Conservation (phyloP, 2,888 invertebrate genomes). For the Ramazzottius varieornatus region DNA sequence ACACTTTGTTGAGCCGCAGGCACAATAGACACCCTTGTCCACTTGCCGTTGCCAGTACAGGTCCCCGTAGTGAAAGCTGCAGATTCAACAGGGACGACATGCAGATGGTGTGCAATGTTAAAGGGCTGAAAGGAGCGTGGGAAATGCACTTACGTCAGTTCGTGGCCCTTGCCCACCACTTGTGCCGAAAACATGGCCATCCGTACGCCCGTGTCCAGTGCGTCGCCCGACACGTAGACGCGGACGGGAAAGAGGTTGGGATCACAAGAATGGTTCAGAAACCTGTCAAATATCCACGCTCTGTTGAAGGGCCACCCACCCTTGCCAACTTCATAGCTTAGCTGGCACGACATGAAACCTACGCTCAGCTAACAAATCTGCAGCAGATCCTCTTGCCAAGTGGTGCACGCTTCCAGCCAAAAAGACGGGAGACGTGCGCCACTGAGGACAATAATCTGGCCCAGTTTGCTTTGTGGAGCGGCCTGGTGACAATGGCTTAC, state of each 20-base stretch:
- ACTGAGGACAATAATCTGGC: too few relatives aligned
- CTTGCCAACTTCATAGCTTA: neutral
- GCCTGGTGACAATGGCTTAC: neutral
- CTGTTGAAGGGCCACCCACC: neutral
- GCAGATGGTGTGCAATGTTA: too few relatives aligned
- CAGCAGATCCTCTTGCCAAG: too few relatives aligned
- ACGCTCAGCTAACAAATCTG: too few relatives aligned
- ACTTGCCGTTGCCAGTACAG: neutral
- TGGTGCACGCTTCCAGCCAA: too few relatives aligned
- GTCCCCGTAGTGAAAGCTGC: neutral
- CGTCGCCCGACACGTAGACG: neutral
- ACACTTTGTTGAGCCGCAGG: neutral
- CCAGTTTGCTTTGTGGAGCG: too few relatives aligned
- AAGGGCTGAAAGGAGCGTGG: too few relatives aligned
- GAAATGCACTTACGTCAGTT: neutral
- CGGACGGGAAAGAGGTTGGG: slow-evolving; percentile 1
- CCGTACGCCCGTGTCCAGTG: neutral
- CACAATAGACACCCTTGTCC: neutral
- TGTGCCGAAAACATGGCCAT: slow-evolving; percentile 2
- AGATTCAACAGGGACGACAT: too few relatives aligned
- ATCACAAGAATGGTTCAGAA: slow-evolving; percentile 1
- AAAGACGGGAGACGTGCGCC: too few relatives aligned
- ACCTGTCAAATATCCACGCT: neutral
- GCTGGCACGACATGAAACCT: too few relatives aligned
- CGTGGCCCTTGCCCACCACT: neutral